Conservation (phyloP, 2,797 vertebrate species). For the Aldrovandia affinis region DNA sequence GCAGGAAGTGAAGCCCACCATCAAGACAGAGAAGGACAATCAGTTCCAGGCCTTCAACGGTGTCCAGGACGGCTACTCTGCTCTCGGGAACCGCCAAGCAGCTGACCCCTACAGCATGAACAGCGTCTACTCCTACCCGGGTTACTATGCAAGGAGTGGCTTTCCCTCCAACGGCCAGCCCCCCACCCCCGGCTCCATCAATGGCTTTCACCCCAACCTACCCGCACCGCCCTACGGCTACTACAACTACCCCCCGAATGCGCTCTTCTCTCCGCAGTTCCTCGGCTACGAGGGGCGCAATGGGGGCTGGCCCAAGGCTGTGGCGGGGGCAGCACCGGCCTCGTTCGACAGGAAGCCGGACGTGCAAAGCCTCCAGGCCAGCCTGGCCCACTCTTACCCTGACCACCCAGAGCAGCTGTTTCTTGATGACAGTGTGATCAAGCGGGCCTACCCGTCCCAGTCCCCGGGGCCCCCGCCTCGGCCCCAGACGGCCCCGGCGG, state of each 20-base stretch:
- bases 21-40: constrained; percentile 78
- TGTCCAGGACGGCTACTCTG: constrained; percentile 87
- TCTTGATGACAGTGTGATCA: constrained; percentile 55
- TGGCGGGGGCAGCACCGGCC: constrained; percentile 41
- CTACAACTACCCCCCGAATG: constrained; percentile 86
- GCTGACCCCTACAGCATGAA: constrained; percentile 86
- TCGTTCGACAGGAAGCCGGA: constrained; percentile 85
- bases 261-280: constrained; percentile 86
- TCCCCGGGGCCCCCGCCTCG: constrained; percentile 52
- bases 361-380: constrained; percentile 79
- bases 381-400: constrained; percentile 72
- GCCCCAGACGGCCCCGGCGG: constrained; percentile 58
- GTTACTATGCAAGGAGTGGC: constrained; percentile 94
- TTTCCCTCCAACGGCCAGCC: constrained; percentile 78
- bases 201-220: constrained; percentile 90
- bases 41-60: constrained; percentile 85
- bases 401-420: constrained; percentile 52
- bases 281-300: constrained; percentile 81
- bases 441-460: constrained; percentile 37
- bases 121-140: constrained; percentile 87
- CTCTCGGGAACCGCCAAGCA: constrained; percentile 82
- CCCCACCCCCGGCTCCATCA: constrained; percentile 71
- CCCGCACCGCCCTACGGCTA: constrained; percentile 84
- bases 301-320: constrained; percentile 68
- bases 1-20: constrained; percentile 85